Evolutionary conservation across 2,888 invertebrate genomes (phyloP).

Genomic region (Tenthredo livida): DNA sequence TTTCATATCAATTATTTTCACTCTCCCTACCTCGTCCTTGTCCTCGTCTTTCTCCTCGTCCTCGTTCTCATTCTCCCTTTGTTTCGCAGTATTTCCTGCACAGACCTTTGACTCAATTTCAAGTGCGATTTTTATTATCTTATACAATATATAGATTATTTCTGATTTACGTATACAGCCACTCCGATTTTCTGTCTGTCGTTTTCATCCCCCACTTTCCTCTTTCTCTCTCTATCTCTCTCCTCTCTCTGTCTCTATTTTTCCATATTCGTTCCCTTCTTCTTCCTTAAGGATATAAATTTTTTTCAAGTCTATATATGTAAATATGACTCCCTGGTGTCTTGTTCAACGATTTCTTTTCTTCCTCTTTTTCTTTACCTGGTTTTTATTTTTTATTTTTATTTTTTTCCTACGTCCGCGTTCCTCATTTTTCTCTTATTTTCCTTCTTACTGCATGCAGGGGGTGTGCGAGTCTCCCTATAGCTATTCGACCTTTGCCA

Average conservation of each 20-base stretch:
- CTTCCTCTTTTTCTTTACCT: not conserved
- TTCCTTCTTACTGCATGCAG: not conserved
- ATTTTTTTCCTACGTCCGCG: not conserved
- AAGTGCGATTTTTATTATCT: not conserved
- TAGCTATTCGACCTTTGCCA: not conserved
- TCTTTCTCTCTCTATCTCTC: too few relatives aligned
- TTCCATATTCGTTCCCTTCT: not conserved
- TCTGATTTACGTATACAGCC: not conserved
- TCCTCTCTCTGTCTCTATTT: not conserved
- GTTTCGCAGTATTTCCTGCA: not conserved
- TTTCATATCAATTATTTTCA: not conserved
- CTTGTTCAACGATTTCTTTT: not conserved
- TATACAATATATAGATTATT: not conserved
- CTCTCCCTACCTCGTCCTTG: not conserved
- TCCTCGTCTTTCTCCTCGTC: too few relatives aligned
- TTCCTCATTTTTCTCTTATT: not conserved
- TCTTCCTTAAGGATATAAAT: not conserved
- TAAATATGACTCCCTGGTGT: constrained; percentile 7
- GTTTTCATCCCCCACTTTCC: not conserved
- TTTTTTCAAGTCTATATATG: not conserved
- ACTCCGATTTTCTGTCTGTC: too few relatives aligned
- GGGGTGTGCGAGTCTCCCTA: not conserved
- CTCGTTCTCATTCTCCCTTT: not conserved
- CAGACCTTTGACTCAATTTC: not conserved
- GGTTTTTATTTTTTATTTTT: not conserved